Percentiles rank a stretch among this genome's conserved stretches.
phyloP scores from a whole-genome alignment of 37 sponge, comb jelly and placozoan genomes.

The Aplysina aerophoba region DNA sequence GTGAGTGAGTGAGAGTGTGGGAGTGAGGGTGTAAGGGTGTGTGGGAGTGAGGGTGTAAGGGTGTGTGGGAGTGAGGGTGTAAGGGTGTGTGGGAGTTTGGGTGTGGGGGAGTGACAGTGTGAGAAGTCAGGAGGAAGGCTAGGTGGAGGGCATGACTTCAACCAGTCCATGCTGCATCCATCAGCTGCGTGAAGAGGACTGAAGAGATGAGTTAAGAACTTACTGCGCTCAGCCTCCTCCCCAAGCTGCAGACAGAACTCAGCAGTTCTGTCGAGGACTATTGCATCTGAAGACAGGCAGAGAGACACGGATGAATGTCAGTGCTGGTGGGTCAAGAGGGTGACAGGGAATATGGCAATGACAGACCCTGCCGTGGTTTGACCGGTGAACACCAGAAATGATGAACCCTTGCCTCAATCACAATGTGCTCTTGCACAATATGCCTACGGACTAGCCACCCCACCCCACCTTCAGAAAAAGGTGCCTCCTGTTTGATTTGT shows the following conservation, averaged over 20 bases:
- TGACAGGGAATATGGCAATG: too few species aligned
- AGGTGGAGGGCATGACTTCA: too few species aligned
- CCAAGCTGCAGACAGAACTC: constrained; percentile 81
- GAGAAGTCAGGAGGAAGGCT: too few species aligned
- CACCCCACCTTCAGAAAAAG: neutral
- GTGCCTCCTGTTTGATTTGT: constrained; percentile 27
- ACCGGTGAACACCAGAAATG: too few species aligned
- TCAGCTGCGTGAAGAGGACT: too few species aligned
- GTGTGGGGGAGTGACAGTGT: too few species aligned
- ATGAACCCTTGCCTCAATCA: neutral
- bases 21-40: neutral
- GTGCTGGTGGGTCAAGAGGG: too few species aligned
- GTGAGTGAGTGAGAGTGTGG: neutral
- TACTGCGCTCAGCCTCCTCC: constrained; percentile 34
- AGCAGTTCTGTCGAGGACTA: constrained; percentile 79
- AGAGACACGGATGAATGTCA: neutral
- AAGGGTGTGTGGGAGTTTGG: too few species aligned
- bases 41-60: neutral
- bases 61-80: neutral
- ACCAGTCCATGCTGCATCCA: too few species aligned
- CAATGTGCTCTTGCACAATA: too few species aligned
- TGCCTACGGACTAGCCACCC: neutral
- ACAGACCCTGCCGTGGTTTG: too few species aligned
- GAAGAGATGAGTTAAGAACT: too few species aligned
- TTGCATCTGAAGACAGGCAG: constrained; percentile 26